Evolutionary conservation across 2,888 invertebrate genomes (phyloP), one percentile per base, ranked within the genome.

Genomic region (Volucella inflata): DNA sequence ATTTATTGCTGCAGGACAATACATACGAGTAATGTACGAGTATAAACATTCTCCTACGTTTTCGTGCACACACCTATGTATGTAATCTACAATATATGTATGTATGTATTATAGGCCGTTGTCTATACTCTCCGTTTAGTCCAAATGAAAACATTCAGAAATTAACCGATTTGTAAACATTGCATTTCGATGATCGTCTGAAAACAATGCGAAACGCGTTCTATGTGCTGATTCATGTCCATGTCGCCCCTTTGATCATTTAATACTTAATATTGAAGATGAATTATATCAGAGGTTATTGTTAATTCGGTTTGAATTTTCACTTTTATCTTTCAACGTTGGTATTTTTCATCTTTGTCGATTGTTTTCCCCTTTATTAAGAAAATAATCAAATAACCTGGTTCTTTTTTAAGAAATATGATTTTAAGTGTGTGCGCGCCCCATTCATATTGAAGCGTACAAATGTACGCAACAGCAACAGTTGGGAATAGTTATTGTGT

Each of bases 181-280:
- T 40, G 65, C 40, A 42, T 53, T 53, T 57, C 65, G 53, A 62
- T 16, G 50, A 74, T 60, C 46, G 57, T 78, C 55, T 60, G 4
- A 62, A 71, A 79, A 84, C 79, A 84, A 84, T 84, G 53, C 21
- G 62, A n/a, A 21, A 68, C 74, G 74, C 71, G 50, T 36, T 44
- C 64, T 62, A 48, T 30, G 44, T 71, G 70, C 64, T 53, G 71
- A 76, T 77, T 79, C 70, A 79, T 70, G 67, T 79, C 76, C 75
- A 60, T 79, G 84, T 75, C 75, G 64, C 78, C 65, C 64, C 87
- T 87, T 87, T 87, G 87, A 87, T 87, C 87, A 87, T 75, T 87
- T 79, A 75, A 85, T 87, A 87, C 87, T 77, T 87, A 81, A 87
- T 87, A 79, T 87, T 55, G 59, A 60, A 76, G 74, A 85, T 76